Evolutionary conservation across 2,888 invertebrate species (phyloP).

Genomic region (Protophormia terraenovae): DNA sequence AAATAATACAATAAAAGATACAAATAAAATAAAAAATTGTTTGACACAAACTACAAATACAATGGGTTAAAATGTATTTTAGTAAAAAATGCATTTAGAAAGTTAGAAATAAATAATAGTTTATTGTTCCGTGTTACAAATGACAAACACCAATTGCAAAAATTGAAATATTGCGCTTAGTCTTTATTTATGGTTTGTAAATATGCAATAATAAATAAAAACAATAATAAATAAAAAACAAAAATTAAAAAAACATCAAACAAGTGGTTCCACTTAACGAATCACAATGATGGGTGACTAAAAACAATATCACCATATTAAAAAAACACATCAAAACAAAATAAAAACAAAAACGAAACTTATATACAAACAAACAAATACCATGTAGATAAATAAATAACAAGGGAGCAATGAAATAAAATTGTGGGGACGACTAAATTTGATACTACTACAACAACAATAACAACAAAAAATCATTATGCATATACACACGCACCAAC

Average conservation of each 20-base stretch:
- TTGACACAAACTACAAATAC: background rate
- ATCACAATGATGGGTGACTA: constrained; percentile 24
- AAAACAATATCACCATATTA: constrained; percentile 15
- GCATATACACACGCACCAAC: background rate
- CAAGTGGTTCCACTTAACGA: constrained; percentile 50
- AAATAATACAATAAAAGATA: too few relatives aligned
- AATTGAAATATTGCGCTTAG: background rate
- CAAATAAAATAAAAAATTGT: too few relatives aligned
- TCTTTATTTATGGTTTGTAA: background rate
- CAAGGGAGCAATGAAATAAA: background rate
- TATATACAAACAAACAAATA: background rate
- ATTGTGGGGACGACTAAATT: background rate
- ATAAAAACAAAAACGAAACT: constrained; percentile 1
- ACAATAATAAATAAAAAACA: too few relatives aligned
- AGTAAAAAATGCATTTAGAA: constrained; percentile 6
- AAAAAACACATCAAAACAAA: background rate
- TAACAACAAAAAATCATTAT: too few relatives aligned
- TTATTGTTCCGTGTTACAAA: constrained; percentile 20
- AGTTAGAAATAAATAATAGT: constrained; percentile 1
- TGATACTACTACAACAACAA: background rate
- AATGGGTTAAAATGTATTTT: background rate
- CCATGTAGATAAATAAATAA: background rate
- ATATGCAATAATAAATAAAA: too few relatives aligned
- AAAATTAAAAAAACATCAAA: constrained; percentile 22
- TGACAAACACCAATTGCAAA: background rate